phyloP scores from a whole-genome alignment of 2,888 invertebrate genomes.

The Eupithecia dodoneata region DNA sequence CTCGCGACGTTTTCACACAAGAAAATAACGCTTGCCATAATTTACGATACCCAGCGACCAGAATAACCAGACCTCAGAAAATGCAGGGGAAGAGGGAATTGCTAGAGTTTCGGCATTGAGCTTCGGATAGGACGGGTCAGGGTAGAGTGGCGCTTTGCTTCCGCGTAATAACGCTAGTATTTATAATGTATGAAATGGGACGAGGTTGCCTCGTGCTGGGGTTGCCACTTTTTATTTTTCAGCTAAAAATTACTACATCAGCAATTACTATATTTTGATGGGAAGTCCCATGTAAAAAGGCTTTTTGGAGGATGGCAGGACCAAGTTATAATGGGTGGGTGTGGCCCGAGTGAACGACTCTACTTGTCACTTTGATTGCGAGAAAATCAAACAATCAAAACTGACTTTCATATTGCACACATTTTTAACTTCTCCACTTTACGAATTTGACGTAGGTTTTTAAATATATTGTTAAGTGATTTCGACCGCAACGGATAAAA shows the following conservation, averaged over 20 bases:
- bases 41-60: constrained; percentile 27
- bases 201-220: constrained; percentile 38
- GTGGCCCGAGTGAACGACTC: too few species aligned
- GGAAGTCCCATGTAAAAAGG: not conserved
- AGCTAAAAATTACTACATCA: not conserved
- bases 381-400: too few species aligned
- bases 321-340: too few species aligned
- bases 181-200: constrained; percentile 42
- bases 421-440: too few species aligned
- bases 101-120: not conserved
- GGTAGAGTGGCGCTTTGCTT: constrained; percentile 31
- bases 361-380: too few species aligned
- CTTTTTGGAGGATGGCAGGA: not conserved
- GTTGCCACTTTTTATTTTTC: constrained; percentile 6
- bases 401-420: too few species aligned
- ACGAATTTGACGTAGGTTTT: too few species aligned
- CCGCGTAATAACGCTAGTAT: constrained; percentile 42
- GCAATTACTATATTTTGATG: not conserved
- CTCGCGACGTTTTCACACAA: constrained; percentile 32
- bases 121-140: constrained; percentile 29
- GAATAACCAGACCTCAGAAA: constrained; percentile 21
- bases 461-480: too few species aligned
- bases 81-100: constrained; percentile 14
- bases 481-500: too few species aligned
- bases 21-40: constrained; percentile 27